Evolutionary conservation across 2,797 vertebrate species (phyloP).

Genomic region (Syndactyla subalaris): DNA sequence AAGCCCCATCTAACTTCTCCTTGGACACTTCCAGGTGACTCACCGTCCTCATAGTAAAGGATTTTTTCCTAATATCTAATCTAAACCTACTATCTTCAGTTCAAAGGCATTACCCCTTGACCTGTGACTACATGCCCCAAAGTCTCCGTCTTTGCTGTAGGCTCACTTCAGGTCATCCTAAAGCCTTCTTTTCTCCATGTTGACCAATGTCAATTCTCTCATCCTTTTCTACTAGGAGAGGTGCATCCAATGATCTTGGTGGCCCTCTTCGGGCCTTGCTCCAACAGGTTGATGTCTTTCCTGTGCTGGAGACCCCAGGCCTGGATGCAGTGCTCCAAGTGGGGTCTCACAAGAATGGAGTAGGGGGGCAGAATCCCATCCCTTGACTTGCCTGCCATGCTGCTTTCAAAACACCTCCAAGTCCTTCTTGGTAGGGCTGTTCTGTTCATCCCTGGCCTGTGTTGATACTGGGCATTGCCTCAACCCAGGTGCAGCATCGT

Average conservation of each 20-base stretch:
- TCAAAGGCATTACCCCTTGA: background rate
- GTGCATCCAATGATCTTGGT: background rate
- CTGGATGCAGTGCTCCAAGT: background rate
- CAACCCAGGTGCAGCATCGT: background rate
- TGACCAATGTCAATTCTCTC: background rate
- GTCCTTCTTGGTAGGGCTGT: background rate
- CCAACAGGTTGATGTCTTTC: background rate
- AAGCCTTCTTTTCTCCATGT: background rate
- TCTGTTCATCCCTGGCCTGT: background rate
- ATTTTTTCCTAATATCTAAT: background rate
- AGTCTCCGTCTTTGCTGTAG: background rate
- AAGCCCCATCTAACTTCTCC: background rate
- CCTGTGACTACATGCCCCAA: background rate
- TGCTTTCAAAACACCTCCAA: background rate
- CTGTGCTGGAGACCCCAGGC: background rate
- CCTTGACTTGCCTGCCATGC: background rate
- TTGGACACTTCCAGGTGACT: background rate
- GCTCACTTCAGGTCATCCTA: background rate
- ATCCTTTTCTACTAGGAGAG: background rate
- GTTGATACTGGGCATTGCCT: rapidly evolving
- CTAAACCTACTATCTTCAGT: background rate
- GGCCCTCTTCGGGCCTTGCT: background rate
- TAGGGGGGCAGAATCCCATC: background rate
- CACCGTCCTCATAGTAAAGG: background rate
- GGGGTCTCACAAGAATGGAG: background rate